phyloP scores from a whole-genome alignment of 2,113 vertebrate species.

The Engraulis encrasicolus region DNA sequence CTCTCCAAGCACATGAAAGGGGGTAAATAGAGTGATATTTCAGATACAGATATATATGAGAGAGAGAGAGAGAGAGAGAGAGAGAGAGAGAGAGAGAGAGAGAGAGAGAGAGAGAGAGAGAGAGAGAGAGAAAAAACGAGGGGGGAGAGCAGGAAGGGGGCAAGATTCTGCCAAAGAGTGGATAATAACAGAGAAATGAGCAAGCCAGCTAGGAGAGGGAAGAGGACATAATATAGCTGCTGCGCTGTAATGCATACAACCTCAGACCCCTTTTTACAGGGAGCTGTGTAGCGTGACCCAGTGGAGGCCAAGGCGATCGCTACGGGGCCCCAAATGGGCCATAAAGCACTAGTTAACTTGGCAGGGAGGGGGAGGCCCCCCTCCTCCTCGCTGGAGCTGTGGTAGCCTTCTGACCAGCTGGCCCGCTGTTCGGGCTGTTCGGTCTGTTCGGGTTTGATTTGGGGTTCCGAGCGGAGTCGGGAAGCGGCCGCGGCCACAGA shows the following conservation, averaged over 20 bases:
- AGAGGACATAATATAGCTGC: neutral
- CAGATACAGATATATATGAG: neutral
- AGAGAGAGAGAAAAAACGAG: neutral
- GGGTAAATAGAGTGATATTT: neutral
- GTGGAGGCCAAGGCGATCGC: constrained; percentile 40
- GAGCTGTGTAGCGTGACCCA: constrained; percentile 47
- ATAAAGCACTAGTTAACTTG: constrained; percentile 9
- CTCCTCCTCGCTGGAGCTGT: constrained; percentile 30
- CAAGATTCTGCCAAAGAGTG: neutral
- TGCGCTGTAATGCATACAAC: neutral
- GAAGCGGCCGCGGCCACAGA: constrained; percentile 23
- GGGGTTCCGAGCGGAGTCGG: too few species aligned
- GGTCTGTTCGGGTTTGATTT: constrained; percentile 46
- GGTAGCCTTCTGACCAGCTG: constrained; percentile 32
- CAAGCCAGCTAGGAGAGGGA: neutral
- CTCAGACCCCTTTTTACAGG: constrained; percentile 45
- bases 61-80: constrained; percentile 16
- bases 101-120: constrained; percentile 10
- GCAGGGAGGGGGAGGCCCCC: too few species aligned
- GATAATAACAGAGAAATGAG: neutral
- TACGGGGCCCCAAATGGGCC: constrained; percentile 48
- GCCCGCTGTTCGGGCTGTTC: constrained; percentile 42
- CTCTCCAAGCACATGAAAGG: constrained; percentile 26
- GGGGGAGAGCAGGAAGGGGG: neutral
- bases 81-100: neutral